phyloP scores from a whole-genome alignment of 2,113 vertebrate species.

The Phasianus colchicus region DNA sequence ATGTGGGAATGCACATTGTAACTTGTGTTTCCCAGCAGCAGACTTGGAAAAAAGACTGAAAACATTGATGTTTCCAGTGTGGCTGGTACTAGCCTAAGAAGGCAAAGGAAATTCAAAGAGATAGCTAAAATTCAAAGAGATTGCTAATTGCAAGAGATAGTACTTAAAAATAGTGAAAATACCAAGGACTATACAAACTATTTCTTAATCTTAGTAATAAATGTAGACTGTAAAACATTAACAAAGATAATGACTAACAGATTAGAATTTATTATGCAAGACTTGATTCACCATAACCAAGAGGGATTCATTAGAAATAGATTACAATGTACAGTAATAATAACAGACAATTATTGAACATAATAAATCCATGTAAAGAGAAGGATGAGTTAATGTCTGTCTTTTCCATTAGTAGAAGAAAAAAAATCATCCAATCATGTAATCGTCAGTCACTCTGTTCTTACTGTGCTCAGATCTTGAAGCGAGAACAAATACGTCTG shows the following conservation, averaged over 20 bases:
- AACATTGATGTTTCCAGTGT: neutral
- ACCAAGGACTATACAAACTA: slow-evolving; percentile 8
- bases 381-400: slow-evolving; percentile 55
- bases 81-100: neutral
- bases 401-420: slow-evolving; percentile 49
- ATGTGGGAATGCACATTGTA: neutral
- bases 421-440: slow-evolving; percentile 18
- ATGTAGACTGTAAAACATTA: slow-evolving; percentile 56
- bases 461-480: neutral
- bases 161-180: slow-evolving; percentile 46
- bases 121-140: slow-evolving; percentile 23
- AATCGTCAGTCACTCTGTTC: slow-evolving; percentile 21
- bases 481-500: neutral
- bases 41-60: neutral
- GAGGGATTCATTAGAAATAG: slow-evolving; percentile 70
- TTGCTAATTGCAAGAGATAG: slow-evolving; percentile 31
- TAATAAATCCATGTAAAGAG: slow-evolving; percentile 64
- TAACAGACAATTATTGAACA: slow-evolving; percentile 63
- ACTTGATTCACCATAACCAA: slow-evolving; percentile 61
- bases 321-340: slow-evolving; percentile 72
- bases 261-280: slow-evolving; percentile 60
- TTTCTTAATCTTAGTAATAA: slow-evolving; percentile 47
- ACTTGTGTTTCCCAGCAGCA: neutral
- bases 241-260: slow-evolving; percentile 51
- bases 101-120: slow-evolving; percentile 2